Evolutionary conservation across 1,140 invertebrate species (phyloP), one percentile per base, ranked within the genome.

Genomic region (Copidosoma floridanum): DNA sequence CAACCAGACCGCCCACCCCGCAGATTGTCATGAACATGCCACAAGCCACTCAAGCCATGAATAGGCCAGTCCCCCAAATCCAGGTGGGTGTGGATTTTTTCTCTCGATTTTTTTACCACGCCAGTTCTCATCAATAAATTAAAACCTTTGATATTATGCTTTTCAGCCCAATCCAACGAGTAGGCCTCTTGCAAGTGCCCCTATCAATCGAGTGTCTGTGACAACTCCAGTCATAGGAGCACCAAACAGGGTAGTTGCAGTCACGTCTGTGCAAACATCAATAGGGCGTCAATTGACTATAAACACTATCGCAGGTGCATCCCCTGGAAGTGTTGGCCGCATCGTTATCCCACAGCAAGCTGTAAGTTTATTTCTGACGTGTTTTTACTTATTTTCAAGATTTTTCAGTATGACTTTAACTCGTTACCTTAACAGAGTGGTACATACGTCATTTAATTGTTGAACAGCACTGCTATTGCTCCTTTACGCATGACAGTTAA

Each of bases 201-300:
- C 73, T 12, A 65, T 74, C 12, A 81, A 74, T 61, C 73, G 79
- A 46, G 74, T 79, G 50, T 68, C 79, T 23, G 75, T 79, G 37
- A 65, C 78, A 23, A 52, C 77, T 29, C 70, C 79, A 35, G 71
- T 75, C 3, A 71, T 77, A 40, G 75, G 72, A 48, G 68, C 76
- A 1, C 57, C 71, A 1, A 79, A 70, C 53, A 75, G 77, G 69
- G 75, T 80, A 53, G 68, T 71, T 12, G 70, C 69, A 16, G 71
- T 78, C 12, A 67, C 76, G 53, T 73, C 79, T 1, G 71, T 81
- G 23, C 77, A 74, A 64, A 70, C 76, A 12, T 68, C 68, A 5
- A 64, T 71, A 5, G 69, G 68, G 3, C 66, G 75, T 23, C 77
- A 77, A 44, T 65, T 81, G 37, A 68, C 75, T 5, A 74, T 79